These are phyloP conservation scores for Podilymbus podiceps DNA, from an alignment of 2,113 vertebrate species.

Conservation along the genomic window DNA sequence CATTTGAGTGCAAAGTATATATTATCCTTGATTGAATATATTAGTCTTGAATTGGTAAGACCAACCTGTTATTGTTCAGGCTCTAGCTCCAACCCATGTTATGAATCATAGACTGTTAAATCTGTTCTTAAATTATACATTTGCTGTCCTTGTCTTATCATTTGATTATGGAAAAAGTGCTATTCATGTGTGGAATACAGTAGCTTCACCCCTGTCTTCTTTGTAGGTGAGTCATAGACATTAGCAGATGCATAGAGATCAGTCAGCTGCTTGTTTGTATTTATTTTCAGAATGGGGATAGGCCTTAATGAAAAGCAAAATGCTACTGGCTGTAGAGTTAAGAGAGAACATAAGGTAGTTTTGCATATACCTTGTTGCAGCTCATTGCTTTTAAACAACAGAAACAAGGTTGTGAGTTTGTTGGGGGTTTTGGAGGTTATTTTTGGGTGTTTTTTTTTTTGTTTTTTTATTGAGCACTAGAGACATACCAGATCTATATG, in stretches of 20 bases:
- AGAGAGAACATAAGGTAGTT: not conserved
- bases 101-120: not conserved
- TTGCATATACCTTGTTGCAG: not conserved
- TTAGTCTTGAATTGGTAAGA: not conserved
- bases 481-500: not conserved
- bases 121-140: not conserved
- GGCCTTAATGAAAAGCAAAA: not conserved
- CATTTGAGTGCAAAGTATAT: not conserved
- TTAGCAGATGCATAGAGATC: not conserved
- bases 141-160: not conserved
- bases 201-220: not conserved
- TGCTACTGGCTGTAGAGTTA: not conserved
- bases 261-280: not conserved
- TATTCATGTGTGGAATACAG: not conserved
- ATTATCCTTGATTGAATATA: not conserved
- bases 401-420: not conserved
- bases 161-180: not conserved
- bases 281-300: not conserved
- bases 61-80: not conserved
- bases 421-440: too few relatives aligned
- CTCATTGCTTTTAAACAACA: not conserved
- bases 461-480: not conserved
- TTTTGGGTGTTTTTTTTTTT: too few relatives aligned
- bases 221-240: not conserved
- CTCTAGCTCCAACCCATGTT: not conserved